Conservation (phyloP, 2,888 invertebrate species). For the Andrena chrysosceles region DNA sequence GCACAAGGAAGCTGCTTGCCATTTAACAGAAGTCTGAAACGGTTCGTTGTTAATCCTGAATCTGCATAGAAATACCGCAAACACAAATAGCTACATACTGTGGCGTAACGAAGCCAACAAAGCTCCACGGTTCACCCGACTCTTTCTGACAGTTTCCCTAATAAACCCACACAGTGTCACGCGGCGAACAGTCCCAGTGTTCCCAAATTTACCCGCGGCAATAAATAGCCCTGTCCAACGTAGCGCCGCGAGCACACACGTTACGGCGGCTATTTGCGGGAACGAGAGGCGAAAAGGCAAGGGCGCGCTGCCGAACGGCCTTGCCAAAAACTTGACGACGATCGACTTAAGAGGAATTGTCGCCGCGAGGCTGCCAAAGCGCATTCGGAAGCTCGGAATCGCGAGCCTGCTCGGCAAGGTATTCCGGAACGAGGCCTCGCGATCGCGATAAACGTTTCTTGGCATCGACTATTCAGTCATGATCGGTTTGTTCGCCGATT, state of each 20-base stretch:
- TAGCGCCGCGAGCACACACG: constrained; percentile 12
- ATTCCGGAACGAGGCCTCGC: constrained; percentile 35
- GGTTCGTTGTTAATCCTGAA: not conserved
- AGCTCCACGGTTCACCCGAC: too few relatives aligned
- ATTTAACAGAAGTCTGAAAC: not conserved
- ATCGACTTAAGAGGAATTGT: constrained; percentile 60
- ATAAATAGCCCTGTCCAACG: constrained; percentile 24
- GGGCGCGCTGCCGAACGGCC: constrained; percentile 60
- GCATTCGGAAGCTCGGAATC: constrained; percentile 30
- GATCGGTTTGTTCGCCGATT: constrained; percentile 22
- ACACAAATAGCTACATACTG: too few relatives aligned
- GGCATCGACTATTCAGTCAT: constrained; percentile 29
- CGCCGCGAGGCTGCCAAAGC: constrained; percentile 48
- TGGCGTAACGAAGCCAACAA: too few relatives aligned
- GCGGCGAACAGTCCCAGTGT: not conserved
- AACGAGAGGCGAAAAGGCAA: constrained; percentile 58
- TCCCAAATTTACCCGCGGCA: constrained; percentile 35
- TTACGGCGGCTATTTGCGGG: constrained; percentile 55
- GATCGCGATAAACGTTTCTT: constrained; percentile 27
- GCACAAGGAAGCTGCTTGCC: too few relatives aligned
- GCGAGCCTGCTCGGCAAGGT: constrained; percentile 33
- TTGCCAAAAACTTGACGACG: constrained; percentile 53
- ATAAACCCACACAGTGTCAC: not conserved
- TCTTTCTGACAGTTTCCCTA: constrained; percentile 1
- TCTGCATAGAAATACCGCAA: too few relatives aligned